Evolutionary conservation across 2,797 vertebrate genomes (phyloP).

Genomic region (Thamnophis elegans): DNA sequence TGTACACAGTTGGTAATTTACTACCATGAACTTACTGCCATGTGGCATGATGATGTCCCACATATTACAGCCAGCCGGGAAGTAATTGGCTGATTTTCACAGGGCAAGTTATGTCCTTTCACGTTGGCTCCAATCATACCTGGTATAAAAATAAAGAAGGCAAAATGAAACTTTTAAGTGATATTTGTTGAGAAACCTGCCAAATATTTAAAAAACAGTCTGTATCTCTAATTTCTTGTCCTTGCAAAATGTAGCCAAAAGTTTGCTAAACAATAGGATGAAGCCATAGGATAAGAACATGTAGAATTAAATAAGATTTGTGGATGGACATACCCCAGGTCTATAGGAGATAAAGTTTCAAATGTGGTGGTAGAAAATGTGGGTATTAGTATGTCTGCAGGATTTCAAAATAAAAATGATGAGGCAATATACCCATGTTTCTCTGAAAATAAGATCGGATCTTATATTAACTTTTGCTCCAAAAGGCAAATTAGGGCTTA

Average conservation of each 20-base stretch:
- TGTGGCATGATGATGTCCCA: conserved; percentile 96
- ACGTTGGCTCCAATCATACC: conserved; percentile 94
- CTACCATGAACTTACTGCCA: conserved; percentile 82
- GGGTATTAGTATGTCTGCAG: neutral
- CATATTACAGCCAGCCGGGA: conserved; percentile 91
- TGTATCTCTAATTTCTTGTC: neutral
- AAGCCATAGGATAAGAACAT: neutral
- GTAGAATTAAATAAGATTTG: neutral
- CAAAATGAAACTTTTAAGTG: conserved; percentile 27
- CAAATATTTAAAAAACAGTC: neutral
- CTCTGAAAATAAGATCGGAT: no score
- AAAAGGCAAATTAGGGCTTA: no score
- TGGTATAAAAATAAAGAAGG: conserved; percentile 53
- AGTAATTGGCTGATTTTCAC: conserved; percentile 84
- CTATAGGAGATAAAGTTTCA: neutral
- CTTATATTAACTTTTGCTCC: no score
- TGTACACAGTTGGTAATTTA: neutral
- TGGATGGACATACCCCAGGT: neutral
- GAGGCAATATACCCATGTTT: neutral
- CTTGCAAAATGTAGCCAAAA: neutral
- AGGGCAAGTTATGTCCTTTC: conserved; percentile 80
- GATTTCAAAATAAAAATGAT: neutral
- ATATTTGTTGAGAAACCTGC: neutral
- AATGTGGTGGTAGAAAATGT: neutral
- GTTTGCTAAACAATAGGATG: neutral